Conservation (phyloP, 2,888 invertebrate genomes). For the Scrobipalpa costella region DNA sequence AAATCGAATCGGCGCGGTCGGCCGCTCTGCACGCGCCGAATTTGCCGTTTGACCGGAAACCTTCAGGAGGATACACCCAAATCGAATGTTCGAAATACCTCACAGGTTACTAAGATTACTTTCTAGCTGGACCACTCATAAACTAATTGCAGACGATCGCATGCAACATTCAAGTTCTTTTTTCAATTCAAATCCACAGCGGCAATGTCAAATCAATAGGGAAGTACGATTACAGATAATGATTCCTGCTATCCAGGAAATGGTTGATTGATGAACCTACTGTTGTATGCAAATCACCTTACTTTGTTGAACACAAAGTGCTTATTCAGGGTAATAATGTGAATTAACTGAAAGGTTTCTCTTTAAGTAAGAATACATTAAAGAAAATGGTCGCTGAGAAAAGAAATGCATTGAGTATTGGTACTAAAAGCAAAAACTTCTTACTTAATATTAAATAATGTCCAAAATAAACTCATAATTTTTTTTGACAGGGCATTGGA, state of each 20-base stretch:
- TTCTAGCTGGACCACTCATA: not conserved
- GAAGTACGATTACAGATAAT: constrained; percentile 43
- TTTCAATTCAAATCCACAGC: constrained; percentile 21
- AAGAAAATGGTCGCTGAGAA: no score
- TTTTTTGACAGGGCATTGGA: constrained; percentile 54
- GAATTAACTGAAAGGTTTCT: not conserved
- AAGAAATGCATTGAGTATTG: no score
- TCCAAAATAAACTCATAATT: constrained; percentile 35
- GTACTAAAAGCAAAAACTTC: not conserved
- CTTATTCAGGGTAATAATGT: constrained; percentile 19
- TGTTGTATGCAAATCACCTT: constrained; percentile 57
- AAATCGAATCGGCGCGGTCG: constrained; percentile 75
- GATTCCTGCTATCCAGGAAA: constrained; percentile 46
- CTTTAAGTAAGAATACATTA: no score
- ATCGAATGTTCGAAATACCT: constrained; percentile 15
- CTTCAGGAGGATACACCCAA: constrained; percentile 51
- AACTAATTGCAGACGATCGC: not conserved
- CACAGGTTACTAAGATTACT: constrained; percentile 5
- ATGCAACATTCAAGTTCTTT: not conserved
- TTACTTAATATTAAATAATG: not conserved
- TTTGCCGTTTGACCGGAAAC: constrained; percentile 65
- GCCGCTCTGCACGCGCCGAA: constrained; percentile 64
- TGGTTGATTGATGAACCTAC: constrained; percentile 46
- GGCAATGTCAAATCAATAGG: constrained; percentile 38
- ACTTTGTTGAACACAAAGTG: constrained; percentile 43